These are phyloP conservation scores for Lontra canadensis DNA, from an alignment of 2,113 vertebrate genomes.

Conservation along the genomic window DNA sequence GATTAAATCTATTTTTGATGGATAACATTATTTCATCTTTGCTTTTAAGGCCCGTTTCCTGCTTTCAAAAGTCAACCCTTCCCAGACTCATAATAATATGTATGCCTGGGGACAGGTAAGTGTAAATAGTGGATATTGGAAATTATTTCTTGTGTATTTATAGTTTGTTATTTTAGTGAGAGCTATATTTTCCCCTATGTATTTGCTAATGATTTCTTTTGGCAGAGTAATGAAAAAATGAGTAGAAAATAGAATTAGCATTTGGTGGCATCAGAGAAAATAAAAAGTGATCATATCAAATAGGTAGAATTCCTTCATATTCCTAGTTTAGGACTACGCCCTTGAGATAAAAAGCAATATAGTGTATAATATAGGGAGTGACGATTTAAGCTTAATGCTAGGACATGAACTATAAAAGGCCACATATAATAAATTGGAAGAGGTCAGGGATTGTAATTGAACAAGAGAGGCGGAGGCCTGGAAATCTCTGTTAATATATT, in stretches of 20 bases:
- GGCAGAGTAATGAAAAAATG: slow-evolving; percentile 46
- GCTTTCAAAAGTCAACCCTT: slow-evolving; percentile 98
- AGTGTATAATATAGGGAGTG: not conserved
- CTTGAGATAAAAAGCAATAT: slow-evolving; percentile 34
- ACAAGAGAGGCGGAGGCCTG: not conserved
- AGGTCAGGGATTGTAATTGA: not conserved
- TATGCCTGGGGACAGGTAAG: slow-evolving; percentile 98
- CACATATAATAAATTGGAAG: not conserved
- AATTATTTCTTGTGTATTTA: slow-evolving; percentile 41
- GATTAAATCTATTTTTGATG: slow-evolving; percentile 28
- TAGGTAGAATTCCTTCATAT: not conserved
- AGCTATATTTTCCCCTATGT: not conserved
- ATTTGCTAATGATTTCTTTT: slow-evolving; percentile 51
- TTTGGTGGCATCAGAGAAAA: slow-evolving; percentile 45
- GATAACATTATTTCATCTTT: slow-evolving; percentile 56
- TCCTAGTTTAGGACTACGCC: not conserved
- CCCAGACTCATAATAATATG: slow-evolving; percentile 99
- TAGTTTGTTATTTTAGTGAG: slow-evolving; percentile 53
- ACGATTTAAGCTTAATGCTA: not conserved
- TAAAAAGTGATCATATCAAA: slow-evolving; percentile 13
- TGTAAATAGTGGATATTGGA: slow-evolving; percentile 29
- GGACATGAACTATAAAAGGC: not conserved
- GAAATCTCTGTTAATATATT: not conserved
- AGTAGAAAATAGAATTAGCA: slow-evolving; percentile 53
- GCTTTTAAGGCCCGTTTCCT: slow-evolving; percentile 94